Base-by-base conservation (phyloP, 1,140 invertebrate genomes). In the Sipha flava region DNA sequence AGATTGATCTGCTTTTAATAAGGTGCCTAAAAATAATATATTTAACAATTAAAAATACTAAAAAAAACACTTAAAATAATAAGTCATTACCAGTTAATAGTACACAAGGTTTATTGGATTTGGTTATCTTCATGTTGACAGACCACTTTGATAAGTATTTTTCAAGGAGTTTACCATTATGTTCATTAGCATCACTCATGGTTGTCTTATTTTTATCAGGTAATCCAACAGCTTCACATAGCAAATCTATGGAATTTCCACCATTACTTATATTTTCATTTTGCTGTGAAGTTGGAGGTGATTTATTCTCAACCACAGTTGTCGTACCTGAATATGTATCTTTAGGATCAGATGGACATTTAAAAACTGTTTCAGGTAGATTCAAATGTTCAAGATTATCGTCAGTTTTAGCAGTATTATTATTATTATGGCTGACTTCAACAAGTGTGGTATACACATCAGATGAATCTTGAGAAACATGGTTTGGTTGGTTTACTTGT, bases 41-140 rank as follows among this genome's bases (percentile, higher is more conserved):
- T 10, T 26, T n/a, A n/a, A n/a, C 21, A 54, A 26, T 10, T n/a
- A n/a, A n/a, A n/a, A 54, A 1, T 54, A 23, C 3, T 54, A 59
- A 12, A 5, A 59, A 31, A 31, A 59, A 31, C n/a, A 59, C 3
- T 12, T 57, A 57, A 2, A 59, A 59, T 31, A 16, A 29, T 31
- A 18, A 59, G n/a, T 14, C 10, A 57, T 77, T 77, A 77, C 73
- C 73, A 26, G 73, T 37, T 57, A 77, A 40, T 40, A 77, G 47
- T n/a, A n/a, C n/a, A n/a, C n/a, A n/a, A n/a, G n/a, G n/a, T n/a
- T n/a, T n/a, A n/a, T n/a, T n/a, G n/a, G 5, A 29, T 26, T 54
- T 59, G 2, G 59, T 40, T 43, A 6, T 1, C 21, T 77, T 77
- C 14, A 59, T 18, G 23, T 59, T 77, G 10, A 77, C 7, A 18